Evolutionary conservation across 2,113 vertebrate genomes (phyloP).

Genomic region (Notothenia rossii): DNA sequence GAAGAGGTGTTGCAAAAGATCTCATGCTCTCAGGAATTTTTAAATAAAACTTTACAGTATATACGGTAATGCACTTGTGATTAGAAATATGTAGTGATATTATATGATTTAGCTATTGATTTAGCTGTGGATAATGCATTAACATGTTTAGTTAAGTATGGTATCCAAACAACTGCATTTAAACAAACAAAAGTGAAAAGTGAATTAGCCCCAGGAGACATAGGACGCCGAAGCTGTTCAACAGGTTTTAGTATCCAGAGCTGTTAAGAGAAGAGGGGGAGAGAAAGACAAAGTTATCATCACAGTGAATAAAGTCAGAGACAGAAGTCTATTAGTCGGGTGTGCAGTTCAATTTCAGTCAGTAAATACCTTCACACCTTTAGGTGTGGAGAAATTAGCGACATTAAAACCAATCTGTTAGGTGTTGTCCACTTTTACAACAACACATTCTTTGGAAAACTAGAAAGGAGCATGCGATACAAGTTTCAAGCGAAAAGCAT

Average conservation of each 20-base stretch:
- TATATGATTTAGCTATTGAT: background rate
- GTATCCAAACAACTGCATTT: conserved; percentile 8
- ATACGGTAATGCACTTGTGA: background rate
- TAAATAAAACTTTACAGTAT: background rate
- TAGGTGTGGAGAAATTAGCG: too few relatives aligned
- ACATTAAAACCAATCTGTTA: background rate
- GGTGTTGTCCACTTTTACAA: conserved; percentile 1
- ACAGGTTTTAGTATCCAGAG: conserved; percentile 50
- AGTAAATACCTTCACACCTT: too few relatives aligned
- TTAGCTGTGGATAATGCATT: background rate
- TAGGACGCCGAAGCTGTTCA: conserved; percentile 12
- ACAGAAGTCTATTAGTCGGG: too few relatives aligned
- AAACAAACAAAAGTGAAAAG: conserved; percentile 31
- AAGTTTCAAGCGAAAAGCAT: too few relatives aligned
- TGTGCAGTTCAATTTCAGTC: too few relatives aligned
- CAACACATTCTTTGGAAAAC: background rate
- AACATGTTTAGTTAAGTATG: too few relatives aligned
- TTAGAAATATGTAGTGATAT: background rate
- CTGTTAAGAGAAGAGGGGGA: too few relatives aligned
- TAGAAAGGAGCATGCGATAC: background rate
- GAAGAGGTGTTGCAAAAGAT: background rate
- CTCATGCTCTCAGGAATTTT: background rate
- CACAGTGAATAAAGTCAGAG: too few relatives aligned
- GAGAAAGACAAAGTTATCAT: too few relatives aligned
- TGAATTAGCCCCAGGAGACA: conserved; percentile 12